These are phyloP conservation scores for Tamandua tetradactyla DNA, from an alignment of 2,797 vertebrate genomes.

Conservation along the genomic window DNA sequence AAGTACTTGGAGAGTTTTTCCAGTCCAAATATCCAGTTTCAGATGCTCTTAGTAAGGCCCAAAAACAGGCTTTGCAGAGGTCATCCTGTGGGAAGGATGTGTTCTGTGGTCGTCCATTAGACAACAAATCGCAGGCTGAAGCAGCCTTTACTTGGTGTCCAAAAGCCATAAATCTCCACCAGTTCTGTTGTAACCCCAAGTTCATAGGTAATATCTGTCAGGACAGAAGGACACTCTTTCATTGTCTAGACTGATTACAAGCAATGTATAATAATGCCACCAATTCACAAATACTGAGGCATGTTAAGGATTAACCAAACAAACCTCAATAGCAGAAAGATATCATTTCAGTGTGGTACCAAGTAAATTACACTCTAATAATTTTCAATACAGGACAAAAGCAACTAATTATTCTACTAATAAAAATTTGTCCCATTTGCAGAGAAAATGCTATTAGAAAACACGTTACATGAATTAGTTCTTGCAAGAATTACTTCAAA, in stretches of 20 bases:
- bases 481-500: too few relatives aligned
- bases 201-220: slow-evolving; percentile 18
- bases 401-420: not conserved
- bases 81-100: slow-evolving; percentile 6
- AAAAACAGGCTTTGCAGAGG: slow-evolving; percentile 5
- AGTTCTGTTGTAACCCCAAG: not conserved
- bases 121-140: slow-evolving; percentile 51
- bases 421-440: not conserved
- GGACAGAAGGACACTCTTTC: slow-evolving; percentile 3
- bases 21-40: not conserved
- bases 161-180: slow-evolving; percentile 14
- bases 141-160: slow-evolving; percentile 1
- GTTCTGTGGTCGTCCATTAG: not conserved
- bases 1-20: not conserved
- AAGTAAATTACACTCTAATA: slow-evolving; percentile 1
- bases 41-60: slow-evolving; percentile 39
- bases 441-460: slow-evolving; percentile 51
- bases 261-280: not conserved
- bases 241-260: not conserved
- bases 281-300: not conserved
- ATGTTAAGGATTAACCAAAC: slow-evolving; percentile 13
- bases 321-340: not conserved
- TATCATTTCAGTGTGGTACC: not conserved
- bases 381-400: slow-evolving; percentile 25
- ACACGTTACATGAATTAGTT: too few relatives aligned